phyloP scores from a whole-genome alignment of 1,140 invertebrate genomes.

The Leguminivora glycinivorella region DNA sequence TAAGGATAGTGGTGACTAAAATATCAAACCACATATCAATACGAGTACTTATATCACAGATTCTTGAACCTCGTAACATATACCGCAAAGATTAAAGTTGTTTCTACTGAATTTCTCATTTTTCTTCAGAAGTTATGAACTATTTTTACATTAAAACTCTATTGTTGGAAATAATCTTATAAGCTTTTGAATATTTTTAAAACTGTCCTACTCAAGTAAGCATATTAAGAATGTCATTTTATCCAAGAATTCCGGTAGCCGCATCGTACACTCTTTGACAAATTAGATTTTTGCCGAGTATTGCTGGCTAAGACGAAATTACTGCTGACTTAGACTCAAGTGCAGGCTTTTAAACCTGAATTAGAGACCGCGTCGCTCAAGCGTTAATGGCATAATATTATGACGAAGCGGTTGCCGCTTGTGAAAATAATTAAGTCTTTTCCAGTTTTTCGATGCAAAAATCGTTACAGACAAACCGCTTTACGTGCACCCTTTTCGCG shows the following conservation, averaged over 20 bases:
- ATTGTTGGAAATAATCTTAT: constrained; percentile 7
- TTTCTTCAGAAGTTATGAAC: background rate
- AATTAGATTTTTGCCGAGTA: constrained; percentile 76
- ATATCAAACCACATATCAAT: too few relatives aligned
- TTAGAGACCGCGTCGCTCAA: constrained; percentile 73
- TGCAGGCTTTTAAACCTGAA: constrained; percentile 77
- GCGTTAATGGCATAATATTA: constrained; percentile 74
- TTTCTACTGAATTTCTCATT: background rate
- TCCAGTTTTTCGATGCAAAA: constrained; percentile 36
- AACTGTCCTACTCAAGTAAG: background rate
- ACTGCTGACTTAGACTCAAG: constrained; percentile 73
- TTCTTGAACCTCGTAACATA: background rate
- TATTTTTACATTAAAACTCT: background rate
- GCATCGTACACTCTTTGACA: constrained; percentile 68
- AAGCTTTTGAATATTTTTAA: background rate
- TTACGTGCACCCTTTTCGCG: constrained; percentile 4
- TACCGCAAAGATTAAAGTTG: background rate
- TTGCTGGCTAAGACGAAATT: constrained; percentile 76
- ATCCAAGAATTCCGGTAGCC: constrained; percentile 52
- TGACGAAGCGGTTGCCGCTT: constrained; percentile 67
- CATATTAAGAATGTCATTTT: constrained; percentile 25
- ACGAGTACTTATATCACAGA: background rate
- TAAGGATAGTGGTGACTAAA: too few relatives aligned
- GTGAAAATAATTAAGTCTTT: constrained; percentile 64
- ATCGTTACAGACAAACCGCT: constrained; percentile 22